Evolutionary conservation across 2,888 invertebrate genomes (phyloP).

Genomic region (Trachelus troglodyta): DNA sequence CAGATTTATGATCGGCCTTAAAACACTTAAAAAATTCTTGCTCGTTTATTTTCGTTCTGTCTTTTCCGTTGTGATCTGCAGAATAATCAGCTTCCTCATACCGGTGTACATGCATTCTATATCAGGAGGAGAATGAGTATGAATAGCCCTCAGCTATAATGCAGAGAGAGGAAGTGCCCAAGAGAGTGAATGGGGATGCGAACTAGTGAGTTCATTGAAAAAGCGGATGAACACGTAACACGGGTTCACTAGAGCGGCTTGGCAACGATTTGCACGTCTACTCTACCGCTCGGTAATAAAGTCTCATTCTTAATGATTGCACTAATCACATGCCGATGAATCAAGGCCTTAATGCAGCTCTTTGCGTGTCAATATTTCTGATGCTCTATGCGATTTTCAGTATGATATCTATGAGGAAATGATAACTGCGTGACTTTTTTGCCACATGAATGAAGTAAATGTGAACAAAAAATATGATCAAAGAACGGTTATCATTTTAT

Average conservation of each 20-base stretch:
- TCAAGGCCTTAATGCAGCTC: conserved; percentile 23
- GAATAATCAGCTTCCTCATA: neutral
- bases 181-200: conserved; percentile 1
- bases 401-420: neutral
- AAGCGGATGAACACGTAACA: neutral
- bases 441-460: neutral
- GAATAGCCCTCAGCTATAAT: neutral
- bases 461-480: neutral
- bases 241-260: neutral
- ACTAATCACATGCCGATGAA: conserved; percentile 31
- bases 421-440: neutral
- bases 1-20: neutral
- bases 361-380: neutral
- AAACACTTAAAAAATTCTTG: neutral
- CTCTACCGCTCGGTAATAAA: conserved; percentile 7
- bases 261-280: conserved; percentile 11
- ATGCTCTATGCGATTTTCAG: neutral
- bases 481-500: neutral
- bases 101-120: neutral
- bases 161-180: neutral
- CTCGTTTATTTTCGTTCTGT: neutral
- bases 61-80: neutral
- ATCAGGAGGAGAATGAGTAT: neutral
- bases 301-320: conserved; percentile 33
- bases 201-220: neutral